Evolutionary conservation across 1,140 invertebrate species (phyloP).

Genomic region (Bombus haemorrhoidalis): DNA sequence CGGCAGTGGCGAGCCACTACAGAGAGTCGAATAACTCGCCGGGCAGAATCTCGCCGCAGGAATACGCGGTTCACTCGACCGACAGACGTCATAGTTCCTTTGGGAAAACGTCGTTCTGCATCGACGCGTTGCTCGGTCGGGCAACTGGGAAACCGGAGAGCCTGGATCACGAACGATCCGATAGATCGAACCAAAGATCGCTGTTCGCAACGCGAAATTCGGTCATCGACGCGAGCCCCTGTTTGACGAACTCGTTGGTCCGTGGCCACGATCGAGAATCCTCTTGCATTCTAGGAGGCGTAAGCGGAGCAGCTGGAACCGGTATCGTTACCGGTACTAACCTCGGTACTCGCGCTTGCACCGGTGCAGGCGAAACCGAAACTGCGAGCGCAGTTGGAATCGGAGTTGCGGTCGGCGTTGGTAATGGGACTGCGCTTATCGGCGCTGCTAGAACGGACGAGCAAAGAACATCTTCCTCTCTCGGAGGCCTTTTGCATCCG

Average conservation of each 20-base stretch:
- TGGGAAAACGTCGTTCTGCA: conserved; percentile 86
- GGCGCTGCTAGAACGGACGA: conserved; percentile 29
- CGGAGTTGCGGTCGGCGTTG: neutral
- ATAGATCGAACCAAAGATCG: conserved; percentile 50
- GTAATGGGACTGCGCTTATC: conserved; percentile 44
- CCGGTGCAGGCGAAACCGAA: neutral
- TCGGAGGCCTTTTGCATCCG: conserved; percentile 56
- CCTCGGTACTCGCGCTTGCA: too few species aligned
- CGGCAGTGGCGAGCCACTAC: conserved; percentile 50
- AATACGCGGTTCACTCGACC: conserved; percentile 49
- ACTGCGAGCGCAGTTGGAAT: neutral
- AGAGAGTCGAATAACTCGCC: conserved; percentile 49
- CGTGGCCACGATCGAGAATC: conserved; percentile 52
- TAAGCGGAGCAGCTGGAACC: neutral
- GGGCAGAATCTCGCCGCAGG: conserved; percentile 53
- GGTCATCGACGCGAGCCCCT: neutral
- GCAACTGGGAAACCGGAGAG: conserved; percentile 55
- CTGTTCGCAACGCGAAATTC: neutral
- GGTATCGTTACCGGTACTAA: neutral
- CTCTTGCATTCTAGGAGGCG: conserved; percentile 53
- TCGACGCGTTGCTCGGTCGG: conserved; percentile 85
- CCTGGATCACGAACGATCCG: conserved; percentile 46
- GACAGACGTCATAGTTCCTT: conserved; percentile 53
- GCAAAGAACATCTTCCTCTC: conserved; percentile 46
- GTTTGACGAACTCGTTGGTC: neutral